Evolutionary conservation across 2,888 invertebrate genomes (phyloP), one percentile per base, ranked within the genome.

Genomic region (Tetragonisca angustula): DNA sequence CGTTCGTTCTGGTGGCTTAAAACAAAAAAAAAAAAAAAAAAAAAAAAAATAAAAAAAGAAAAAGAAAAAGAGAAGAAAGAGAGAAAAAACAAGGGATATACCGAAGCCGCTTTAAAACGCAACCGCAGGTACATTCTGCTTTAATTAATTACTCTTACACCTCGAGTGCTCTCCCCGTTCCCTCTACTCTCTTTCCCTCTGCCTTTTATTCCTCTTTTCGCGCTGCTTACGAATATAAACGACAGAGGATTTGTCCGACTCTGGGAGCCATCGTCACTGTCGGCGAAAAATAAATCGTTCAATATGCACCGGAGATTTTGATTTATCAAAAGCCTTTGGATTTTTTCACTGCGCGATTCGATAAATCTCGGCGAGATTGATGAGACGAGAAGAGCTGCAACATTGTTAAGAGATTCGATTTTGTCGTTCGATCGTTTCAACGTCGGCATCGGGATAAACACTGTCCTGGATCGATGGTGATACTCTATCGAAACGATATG

Each of bases 201-300:
- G 62, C 49, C 74, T 74, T 69, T 80, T 54, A 70, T 67, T 82
- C 80, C 73, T n/a, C 72, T 83, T 78, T 67, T 56, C 64, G 79
- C 74, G 85, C 85, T 84, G 84, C 85, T 85, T 85, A 84, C 79
- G 81, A 77, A 85, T 84, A 85, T 84, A 81, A 85, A 84, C 78
- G 84, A 75, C 77, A 76, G 62, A 43, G 84, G 85, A 85, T 84
- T 84, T 85, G 71, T 72, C 68, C 67, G 76, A 74, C 72, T 83
- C 74, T 67, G 74, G 70, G n/a, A n/a, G 77, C 76, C 76, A 80
- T 76, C 84, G 80, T 76, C 71, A 83, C 79, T 76, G 76, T 65
- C 77, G 75, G 75, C 80, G 62, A 9, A 77, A 84, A 79, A 85
- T 85, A 79, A 85, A 85, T 83, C 72, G 85, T 79, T 77, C 74